Evolutionary conservation across 2,888 invertebrate species (phyloP).

Genomic region (Axea sp.): DNA sequence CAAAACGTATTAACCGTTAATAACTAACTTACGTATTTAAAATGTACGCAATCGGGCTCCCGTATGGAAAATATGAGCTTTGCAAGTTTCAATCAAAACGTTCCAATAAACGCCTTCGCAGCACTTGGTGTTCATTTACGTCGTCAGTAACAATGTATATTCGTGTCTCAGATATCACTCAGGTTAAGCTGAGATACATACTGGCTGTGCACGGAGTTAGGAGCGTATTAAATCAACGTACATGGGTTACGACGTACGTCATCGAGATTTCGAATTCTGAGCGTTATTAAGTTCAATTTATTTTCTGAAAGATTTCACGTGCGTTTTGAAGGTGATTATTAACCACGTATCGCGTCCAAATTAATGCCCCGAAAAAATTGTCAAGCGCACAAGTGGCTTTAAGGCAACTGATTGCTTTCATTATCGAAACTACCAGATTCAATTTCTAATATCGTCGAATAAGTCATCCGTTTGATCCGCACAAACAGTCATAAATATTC

Average conservation of each 20-base stretch:
- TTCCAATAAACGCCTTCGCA: slow-evolving; percentile 47
- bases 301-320: slow-evolving; percentile 3
- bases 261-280: slow-evolving; percentile 40
- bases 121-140: slow-evolving; percentile 57
- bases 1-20: no score
- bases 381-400: no score
- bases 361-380: no score
- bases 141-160: slow-evolving; percentile 66
- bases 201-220: slow-evolving; percentile 39
- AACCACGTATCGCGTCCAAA: no score
- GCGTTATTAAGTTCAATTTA: slow-evolving; percentile 33
- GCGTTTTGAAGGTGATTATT: no score
- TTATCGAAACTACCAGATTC: no score
- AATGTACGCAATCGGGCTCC: slow-evolving; percentile 64
- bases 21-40: slow-evolving; percentile 63
- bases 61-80: slow-evolving; percentile 65
- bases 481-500: slow-evolving; percentile 19
- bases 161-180: slow-evolving; percentile 65
- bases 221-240: slow-evolving; percentile 56
- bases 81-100: slow-evolving; percentile 66
- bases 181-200: slow-evolving; percentile 56
- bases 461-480: slow-evolving; percentile 11
- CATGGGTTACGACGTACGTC: slow-evolving; percentile 35
- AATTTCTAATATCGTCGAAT: not conserved
- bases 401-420: no score